Evolutionary conservation across 37 sponge, comb jelly and placozoan species (phyloP), one percentile per base, ranked within the genome.

Genomic region (Geodia barretti): DNA sequence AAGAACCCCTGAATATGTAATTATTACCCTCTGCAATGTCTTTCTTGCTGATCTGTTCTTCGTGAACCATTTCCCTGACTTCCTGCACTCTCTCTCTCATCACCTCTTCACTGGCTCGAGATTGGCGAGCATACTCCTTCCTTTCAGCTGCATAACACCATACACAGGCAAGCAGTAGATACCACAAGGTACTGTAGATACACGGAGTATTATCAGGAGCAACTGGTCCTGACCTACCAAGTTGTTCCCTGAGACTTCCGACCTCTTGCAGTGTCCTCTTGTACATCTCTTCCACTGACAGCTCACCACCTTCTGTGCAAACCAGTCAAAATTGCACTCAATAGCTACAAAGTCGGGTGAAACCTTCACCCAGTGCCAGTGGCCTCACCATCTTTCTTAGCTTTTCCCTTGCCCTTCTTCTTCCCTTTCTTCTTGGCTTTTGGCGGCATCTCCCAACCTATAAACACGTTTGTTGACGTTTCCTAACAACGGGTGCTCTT

Each of bases 231-330:
- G 54, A 47, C 80, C 29, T 20, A 87, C 87, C 87, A 24, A 88
- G 74, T 42, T 74, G 73, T 23, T 77, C 83, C 43, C 77, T 88
- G 19, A 93, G 87, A n/a, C 78, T 87, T 1, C 59, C 76, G 33
- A 93, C 77, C 38, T 93, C 94, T 42, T 90, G 94, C 24, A 83
- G 19, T 0, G 90, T 79, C 21, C 72, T 60, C 67, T 86, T 82
- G 84, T 83, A 93, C 73, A 74, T 24, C 25, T 93, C 94, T 43
- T 86, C 90, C 11, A 86, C 61, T 0, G 81, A 40, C 60, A 86
- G 58, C 43, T 86, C 94, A 43, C 30, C 75, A 0, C 75, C 81
- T 79, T 80, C 82, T 60, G 70, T 14, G 7, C 54, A 7, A 47
- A 17, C 47, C 31, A 47, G 67, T 8, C 28, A 65, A 17, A n/a